Evolutionary conservation across 2,888 invertebrate species (phyloP).

Genomic region (Junonia oenone): DNA sequence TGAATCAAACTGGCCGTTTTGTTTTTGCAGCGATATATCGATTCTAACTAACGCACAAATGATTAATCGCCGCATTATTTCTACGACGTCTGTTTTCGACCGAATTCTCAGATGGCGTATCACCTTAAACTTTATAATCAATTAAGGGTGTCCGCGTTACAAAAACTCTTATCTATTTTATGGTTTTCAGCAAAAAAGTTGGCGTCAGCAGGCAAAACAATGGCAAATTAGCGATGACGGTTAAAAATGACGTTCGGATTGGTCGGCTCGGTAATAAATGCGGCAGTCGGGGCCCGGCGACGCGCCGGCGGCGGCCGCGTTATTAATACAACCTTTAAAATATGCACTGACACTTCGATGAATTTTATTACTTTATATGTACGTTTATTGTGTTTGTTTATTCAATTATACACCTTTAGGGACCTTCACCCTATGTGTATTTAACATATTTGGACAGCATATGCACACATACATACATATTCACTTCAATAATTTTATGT

Average conservation of each 20-base stretch:
- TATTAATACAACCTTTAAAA: conserved; percentile 50
- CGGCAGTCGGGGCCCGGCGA: conserved; percentile 41
- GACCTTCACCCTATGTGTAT: not conserved
- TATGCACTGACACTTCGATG: conserved; percentile 28
- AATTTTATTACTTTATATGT: conserved; percentile 23
- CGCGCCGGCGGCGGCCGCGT: conserved; percentile 37
- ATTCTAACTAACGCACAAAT: conserved; percentile 25
- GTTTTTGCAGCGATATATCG: conserved; percentile 27
- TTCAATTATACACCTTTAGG: not conserved
- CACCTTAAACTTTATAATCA: conserved; percentile 61
- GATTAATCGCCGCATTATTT: conserved; percentile 26
- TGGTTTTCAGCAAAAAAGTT: conserved; percentile 70
- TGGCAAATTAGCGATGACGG: conserved; percentile 77
- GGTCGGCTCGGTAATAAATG: conserved; percentile 38
- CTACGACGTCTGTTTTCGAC: conserved; percentile 15
- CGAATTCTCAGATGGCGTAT: conserved; percentile 24
- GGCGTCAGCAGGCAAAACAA: conserved; percentile 74
- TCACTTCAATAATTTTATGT: too few relatives aligned
- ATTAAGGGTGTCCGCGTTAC: conserved; percentile 58
- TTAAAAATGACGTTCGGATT: conserved; percentile 69
- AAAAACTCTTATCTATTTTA: conserved; percentile 71
- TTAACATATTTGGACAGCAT: not conserved
- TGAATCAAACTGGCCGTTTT: conserved; percentile 25
- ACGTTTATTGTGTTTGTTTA: not conserved
- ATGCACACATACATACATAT: too few relatives aligned